Evolutionary conservation across 2,888 invertebrate genomes (phyloP), one percentile per base, ranked within the genome.

Genomic region (Chrysolina haemoptera): DNA sequence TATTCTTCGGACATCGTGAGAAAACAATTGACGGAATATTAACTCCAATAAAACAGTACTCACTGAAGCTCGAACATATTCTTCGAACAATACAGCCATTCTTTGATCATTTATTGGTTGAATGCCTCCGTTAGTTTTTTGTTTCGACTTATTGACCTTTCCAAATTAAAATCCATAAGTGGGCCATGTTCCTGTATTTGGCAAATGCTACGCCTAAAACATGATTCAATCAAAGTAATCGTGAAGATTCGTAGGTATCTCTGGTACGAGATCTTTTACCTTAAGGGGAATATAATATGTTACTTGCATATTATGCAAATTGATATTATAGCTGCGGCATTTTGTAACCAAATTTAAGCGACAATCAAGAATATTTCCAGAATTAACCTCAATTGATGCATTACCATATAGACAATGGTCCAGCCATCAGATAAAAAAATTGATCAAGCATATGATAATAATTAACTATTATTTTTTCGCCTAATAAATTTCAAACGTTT

Each of bases 171-270:
- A 70, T 64, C 40, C 22, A n/a, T 53, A 70, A 70, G 63, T 70
- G 53, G 70, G 70, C 63, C 70, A 70, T 53, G 48, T 64, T 64
- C 64, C 20, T 43, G 68, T 68, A 68, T 70, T 53, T 62, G 70
- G 62, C 70, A 12, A 70, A 64, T 14, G 70, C 63, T 62, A 35
- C 62, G 46, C 62, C 70, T 63, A 12, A 41, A 70, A 70, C 70
- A 48, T 50, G 70, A 70, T 70, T 70, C 63, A 64, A 64, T 70
- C 70, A 48, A 63, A 70, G 64, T 70, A 53, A 64, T 70, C 69
- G 62, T 69, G 62, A 48, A 50, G 69, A 69, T 69, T 62, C 27
- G 59, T 63, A 53, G 48, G n/a, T 46, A 48, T 65, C 48, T 48
- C 65, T 65, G 46, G 40, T 50, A 41, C 22, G 62, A 41, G 63